Conservation (phyloP, 2,888 invertebrate genomes). For the Dione vanillae region DNA sequence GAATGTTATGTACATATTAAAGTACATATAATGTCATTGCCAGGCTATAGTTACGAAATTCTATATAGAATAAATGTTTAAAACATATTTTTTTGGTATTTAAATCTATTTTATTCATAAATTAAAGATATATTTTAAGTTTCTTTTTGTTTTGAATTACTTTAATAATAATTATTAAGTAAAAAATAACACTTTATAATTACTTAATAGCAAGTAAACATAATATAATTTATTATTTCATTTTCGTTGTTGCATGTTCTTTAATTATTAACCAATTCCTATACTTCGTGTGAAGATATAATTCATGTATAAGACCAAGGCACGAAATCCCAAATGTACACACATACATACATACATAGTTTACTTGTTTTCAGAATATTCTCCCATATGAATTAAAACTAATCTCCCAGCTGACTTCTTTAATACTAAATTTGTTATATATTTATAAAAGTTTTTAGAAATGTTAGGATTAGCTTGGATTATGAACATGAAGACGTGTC, state of each 20-base stretch:
- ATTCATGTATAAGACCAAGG: no score
- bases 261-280: no score
- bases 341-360: neutral
- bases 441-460: slow-evolving; percentile 56
- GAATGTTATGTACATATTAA: slow-evolving; percentile 26
- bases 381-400: slow-evolving; percentile 35
- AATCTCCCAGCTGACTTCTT: slow-evolving; percentile 46
- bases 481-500: slow-evolving; percentile 55
- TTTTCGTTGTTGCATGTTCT: no score
- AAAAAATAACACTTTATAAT: no score
- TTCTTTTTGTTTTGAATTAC: no score
- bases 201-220: no score
- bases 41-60: slow-evolving; percentile 27
- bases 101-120: no score
- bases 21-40: slow-evolving; percentile 29
- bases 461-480: slow-evolving; percentile 50
- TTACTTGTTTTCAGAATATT: slow-evolving; percentile 4
- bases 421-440: slow-evolving; percentile 60
- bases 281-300: no score
- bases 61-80: slow-evolving; percentile 2
- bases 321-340: neutral
- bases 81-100: neutral
- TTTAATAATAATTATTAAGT: no score
- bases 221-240: no score
- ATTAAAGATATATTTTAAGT: no score